These are phyloP conservation scores for Camponotus pennsylvanicus DNA, from an alignment of 1,140 invertebrate species.

Conservation along the genomic window DNA sequence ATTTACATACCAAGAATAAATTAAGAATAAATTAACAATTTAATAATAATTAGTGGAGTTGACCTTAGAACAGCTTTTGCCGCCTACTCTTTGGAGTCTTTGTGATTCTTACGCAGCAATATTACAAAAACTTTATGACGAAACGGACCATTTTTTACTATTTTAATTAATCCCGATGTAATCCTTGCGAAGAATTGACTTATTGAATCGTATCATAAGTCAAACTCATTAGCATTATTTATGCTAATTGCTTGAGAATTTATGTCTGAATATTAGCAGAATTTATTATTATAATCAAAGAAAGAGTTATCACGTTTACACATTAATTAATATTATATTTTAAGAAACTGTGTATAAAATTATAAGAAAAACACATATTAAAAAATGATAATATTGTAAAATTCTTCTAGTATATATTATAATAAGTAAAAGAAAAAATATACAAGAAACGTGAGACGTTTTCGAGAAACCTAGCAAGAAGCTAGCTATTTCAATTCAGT, in stretches of 20 bases:
- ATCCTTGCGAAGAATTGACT: slow-evolving; percentile 54
- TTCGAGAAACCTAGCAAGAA: not conserved
- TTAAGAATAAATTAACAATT: slow-evolving; percentile 25
- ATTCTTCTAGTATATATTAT: not conserved
- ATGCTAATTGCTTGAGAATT: slow-evolving; percentile 12
- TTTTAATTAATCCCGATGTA: slow-evolving; percentile 44
- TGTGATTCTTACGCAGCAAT: slow-evolving; percentile 1
- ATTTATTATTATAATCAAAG: not conserved
- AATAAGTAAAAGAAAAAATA: not conserved
- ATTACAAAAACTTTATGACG: slow-evolving; percentile 50
- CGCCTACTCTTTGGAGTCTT: not conserved
- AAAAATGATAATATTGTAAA: not conserved
- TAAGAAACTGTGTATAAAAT: not conserved
- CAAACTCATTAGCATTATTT: slow-evolving; percentile 59
- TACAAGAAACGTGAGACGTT: not conserved
- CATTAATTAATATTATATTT: not conserved
- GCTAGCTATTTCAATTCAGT: slow-evolving; percentile 7
- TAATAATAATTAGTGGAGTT: not conserved
- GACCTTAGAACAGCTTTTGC: not conserved
- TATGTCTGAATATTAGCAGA: not conserved
- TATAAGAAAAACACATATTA: too few relatives aligned
- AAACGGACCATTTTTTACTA: slow-evolving; percentile 60
- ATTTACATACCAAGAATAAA: not conserved
- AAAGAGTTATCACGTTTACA: not conserved
- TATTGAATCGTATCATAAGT: slow-evolving; percentile 40